phyloP scores from a whole-genome alignment of 2,113 vertebrate genomes.

The Parus major region DNA sequence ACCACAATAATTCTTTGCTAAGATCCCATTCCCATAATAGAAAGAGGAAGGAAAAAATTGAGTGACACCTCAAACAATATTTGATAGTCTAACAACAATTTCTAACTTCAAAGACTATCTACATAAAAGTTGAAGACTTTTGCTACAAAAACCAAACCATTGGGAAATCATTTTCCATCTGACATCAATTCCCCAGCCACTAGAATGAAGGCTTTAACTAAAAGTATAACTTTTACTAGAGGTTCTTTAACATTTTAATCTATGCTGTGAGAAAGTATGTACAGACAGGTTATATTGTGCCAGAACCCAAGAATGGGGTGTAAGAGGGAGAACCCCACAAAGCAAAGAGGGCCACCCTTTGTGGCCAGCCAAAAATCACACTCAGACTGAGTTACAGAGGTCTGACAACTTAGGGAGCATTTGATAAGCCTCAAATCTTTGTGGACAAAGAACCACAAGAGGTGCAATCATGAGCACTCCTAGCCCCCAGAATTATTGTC shows the following conservation, averaged over 20 bases:
- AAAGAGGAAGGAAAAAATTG: constrained; percentile 70
- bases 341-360: neutral
- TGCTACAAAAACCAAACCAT: constrained; percentile 79
- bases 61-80: constrained; percentile 85
- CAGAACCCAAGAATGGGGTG: constrained; percentile 51
- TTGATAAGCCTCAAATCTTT: neutral
- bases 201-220: constrained; percentile 68
- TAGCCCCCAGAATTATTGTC: neutral
- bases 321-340: neutral
- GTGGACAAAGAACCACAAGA: neutral
- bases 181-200: constrained; percentile 80
- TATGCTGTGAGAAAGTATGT: constrained; percentile 40
- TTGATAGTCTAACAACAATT: constrained; percentile 84
- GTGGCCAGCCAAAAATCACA: neutral
- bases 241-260: constrained; percentile 79
- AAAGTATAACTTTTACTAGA: constrained; percentile 72
- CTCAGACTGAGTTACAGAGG: neutral
- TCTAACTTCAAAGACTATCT: constrained; percentile 82
- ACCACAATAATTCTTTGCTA: constrained; percentile 66
- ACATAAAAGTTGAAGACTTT: constrained; percentile 87
- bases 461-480: neutral
- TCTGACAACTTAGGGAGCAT: neutral
- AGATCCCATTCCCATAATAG: constrained; percentile 70
- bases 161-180: constrained; percentile 82
- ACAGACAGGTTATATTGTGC: constrained; percentile 50